Evolutionary conservation across 23 tunicate species (phyloP).

Genomic region (Clavelina lepadiformis): DNA sequence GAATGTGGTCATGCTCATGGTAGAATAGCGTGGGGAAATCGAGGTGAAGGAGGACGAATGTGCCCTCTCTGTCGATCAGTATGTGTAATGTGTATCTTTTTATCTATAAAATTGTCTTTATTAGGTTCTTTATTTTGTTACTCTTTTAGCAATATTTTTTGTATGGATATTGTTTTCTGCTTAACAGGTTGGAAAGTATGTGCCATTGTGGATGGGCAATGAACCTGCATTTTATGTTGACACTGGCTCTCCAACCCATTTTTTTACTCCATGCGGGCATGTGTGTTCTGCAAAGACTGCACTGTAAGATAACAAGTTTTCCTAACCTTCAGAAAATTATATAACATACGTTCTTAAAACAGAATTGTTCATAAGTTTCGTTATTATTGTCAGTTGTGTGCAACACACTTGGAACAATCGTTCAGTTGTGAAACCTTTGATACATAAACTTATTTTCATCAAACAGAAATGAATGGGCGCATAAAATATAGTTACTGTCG

Average conservation of each 20-base stretch:
- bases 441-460: no score
- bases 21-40: conserved; percentile 77
- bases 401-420: no score
- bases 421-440: no score
- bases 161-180: no score
- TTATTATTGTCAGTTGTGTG: no score
- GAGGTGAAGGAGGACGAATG: conserved; percentile 60
- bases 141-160: no score
- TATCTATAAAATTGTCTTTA: neutral
- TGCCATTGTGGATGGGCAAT: conserved; percentile 89
- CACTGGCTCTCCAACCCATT: conserved; percentile 75
- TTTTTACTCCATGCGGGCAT: conserved; percentile 92
- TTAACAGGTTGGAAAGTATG: conserved; percentile 85
- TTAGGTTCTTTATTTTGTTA: neutral
- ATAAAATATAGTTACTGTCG: no score
- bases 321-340: no score
- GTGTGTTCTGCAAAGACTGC: conserved; percentile 79
- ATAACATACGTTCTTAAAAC: no score
- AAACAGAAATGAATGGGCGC: no score
- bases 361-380: no score
- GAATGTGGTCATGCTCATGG: conserved; percentile 98
- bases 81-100: neutral
- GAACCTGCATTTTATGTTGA: conserved; percentile 89
- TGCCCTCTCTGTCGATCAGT: conserved; percentile 95
- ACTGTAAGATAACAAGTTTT: no score